These are phyloP conservation scores for Falco berigora DNA, from an alignment of 2,797 vertebrate species.

Conservation along the genomic window DNA sequence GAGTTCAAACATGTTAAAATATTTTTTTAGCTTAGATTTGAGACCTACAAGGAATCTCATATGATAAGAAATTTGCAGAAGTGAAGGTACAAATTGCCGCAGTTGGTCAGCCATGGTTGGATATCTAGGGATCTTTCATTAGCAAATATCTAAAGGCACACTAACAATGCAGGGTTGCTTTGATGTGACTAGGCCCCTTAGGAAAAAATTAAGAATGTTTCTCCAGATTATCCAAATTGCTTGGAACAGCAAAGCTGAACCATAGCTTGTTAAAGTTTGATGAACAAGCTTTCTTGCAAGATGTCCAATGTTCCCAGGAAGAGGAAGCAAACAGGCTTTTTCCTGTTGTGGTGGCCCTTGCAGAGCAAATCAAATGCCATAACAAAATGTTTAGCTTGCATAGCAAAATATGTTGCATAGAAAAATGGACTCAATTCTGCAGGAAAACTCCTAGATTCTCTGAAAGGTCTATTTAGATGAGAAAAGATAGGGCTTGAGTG, in stretches of 20 bases:
- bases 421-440: neutral
- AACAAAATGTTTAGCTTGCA: neutral
- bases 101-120: neutral
- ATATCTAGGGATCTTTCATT: neutral
- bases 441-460: neutral
- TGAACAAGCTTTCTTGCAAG: neutral
- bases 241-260: neutral
- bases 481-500: constrained; percentile 20
- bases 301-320: neutral
- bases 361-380: neutral
- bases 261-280: neutral
- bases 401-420: neutral
- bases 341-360: neutral
- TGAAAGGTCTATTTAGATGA: constrained; percentile 17
- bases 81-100: neutral
- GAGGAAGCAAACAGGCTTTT: neutral
- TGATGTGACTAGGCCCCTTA: neutral
- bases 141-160: neutral
- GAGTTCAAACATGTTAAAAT: neutral
- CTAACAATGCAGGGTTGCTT: neutral
- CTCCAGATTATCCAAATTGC: neutral
- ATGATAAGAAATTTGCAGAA: neutral
- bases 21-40: neutral
- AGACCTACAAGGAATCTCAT: neutral
- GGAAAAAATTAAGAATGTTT: neutral